Evolutionary conservation across 2,888 invertebrate genomes (phyloP).

Genomic region (Folsomia candida): DNA sequence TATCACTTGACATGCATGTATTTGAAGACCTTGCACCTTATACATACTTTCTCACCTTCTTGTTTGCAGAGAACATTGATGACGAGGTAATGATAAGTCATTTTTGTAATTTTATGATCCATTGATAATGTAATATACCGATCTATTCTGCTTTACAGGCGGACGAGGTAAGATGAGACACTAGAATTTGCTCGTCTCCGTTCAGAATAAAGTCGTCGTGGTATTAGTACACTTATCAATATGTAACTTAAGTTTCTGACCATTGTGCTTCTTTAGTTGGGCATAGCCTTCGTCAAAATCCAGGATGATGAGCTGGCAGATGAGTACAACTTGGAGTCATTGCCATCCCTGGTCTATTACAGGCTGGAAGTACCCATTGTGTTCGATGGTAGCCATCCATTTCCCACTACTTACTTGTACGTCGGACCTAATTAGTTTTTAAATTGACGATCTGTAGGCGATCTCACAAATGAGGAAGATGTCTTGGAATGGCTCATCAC

Average conservation of each 20-base stretch:
- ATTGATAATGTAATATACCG: neutral
- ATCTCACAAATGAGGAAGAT: constrained; percentile 84
- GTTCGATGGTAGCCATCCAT: constrained; percentile 66
- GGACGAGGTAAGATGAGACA: constrained; percentile 75
- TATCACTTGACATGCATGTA: too few species aligned
- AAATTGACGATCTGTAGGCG: constrained; percentile 53
- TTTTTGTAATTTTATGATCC: neutral
- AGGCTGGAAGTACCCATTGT: constrained; percentile 91
- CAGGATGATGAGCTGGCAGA: constrained; percentile 86
- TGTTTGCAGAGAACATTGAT: constrained; percentile 67
- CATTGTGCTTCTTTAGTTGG: constrained; percentile 66
- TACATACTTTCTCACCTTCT: too few species aligned
- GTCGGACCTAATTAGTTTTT: neutral
- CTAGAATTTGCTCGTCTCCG: constrained; percentile 58
- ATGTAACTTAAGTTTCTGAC: too few species aligned
- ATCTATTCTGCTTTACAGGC: neutral
- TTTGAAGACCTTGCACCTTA: too few species aligned
- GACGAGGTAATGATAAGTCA: neutral
- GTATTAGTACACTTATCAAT: too few species aligned
- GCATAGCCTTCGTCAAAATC: constrained; percentile 91
- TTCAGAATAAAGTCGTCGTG: too few species aligned
- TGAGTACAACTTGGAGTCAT: constrained; percentile 77
- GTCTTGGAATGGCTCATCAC: constrained; percentile 90
- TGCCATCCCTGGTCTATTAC: constrained; percentile 89
- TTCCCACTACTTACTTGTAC: too few species aligned